Evolutionary conservation across 2,888 invertebrate genomes (phyloP), one percentile per base, ranked within the genome.

Genomic region (Bombylius major): DNA sequence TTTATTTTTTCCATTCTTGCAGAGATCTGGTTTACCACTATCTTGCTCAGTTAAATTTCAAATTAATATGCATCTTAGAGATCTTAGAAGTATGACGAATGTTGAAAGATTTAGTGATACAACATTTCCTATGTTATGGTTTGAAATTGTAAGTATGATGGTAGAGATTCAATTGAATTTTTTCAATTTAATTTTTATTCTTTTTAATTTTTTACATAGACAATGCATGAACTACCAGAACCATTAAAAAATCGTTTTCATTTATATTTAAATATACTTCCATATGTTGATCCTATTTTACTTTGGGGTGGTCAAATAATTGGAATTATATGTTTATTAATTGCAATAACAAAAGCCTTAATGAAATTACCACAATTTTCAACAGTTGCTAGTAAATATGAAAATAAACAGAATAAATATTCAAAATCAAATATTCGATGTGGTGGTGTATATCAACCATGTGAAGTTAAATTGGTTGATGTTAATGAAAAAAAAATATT

Each of bases 41-140:
- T 82, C 87, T 61, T 77, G 91, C 13, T 85, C 87, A 56, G 83
- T 85, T 12, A 84, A 89, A 65, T 84, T 89, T 67, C 92, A 92
- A 75, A 92, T 92, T 68, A 92, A 92, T 72, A 83, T 92, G 85
- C 87, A 85, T 0, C 74, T 92, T 39, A 82, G 82, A 33, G 81
- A 87, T 66, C 77, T 92, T 51, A 76, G 78, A 4, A 69, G 72
- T 6, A 86, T 89, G 64, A 79, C 80, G 3, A 80, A 85, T 64
- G 80, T 82, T 1, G 80, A 79, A 4, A 77, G 75, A 55, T 89
- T 92, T 67, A 77, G 83, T 53, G 77, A 89, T 62, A 76, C 87
- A 69, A 81, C 87, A 12, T 73, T 91, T 5, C 93, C 93, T 0
- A 76, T 92, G 67, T 75, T 92, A 5, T 93, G 92, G 92, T 89